phyloP scores from a whole-genome alignment of 1,140 invertebrate genomes.

The Drosophila burlai region DNA sequence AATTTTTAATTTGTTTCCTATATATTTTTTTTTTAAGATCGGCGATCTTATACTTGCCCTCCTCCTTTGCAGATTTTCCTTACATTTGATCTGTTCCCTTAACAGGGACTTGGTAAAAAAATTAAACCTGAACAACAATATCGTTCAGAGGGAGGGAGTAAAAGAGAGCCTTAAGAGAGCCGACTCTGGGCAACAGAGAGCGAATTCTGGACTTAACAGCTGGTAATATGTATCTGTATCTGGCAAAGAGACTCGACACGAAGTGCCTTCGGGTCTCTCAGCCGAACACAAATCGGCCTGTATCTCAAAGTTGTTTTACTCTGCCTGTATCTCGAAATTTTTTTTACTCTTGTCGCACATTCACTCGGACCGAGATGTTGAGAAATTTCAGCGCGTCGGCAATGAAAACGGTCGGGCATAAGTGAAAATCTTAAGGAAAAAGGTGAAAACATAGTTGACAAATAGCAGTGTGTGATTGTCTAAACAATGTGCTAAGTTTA shows the following conservation, averaged over 20 bases:
- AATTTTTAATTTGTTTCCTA: no score
- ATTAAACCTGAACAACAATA: no score
- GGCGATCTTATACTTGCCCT: no score
- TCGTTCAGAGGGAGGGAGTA: not conserved
- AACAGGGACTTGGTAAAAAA: no score
- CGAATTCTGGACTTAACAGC: not conserved
- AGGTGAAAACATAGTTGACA: constrained; percentile 5
- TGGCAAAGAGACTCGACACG: constrained; percentile 1
- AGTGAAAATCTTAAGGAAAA: constrained; percentile 19
- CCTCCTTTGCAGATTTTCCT: not conserved
- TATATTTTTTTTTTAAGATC: not conserved
- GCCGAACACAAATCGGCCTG: constrained; percentile 5
- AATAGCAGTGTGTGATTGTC: constrained; percentile 8
- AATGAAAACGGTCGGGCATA: constrained; percentile 8
- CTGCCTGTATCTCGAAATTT: constrained; percentile 13
- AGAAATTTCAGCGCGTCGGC: constrained; percentile 14
- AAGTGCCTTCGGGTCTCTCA: constrained; percentile 7
- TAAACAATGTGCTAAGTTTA: constrained; percentile 5
- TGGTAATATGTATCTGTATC: constrained; percentile 11
- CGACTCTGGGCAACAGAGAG: not conserved
- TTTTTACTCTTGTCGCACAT: constrained; percentile 23
- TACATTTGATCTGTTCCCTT: not conserved
- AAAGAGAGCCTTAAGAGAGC: not conserved
- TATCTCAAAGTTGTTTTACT: constrained; percentile 16
- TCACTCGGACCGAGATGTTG: constrained; percentile 15